Evolutionary conservation across 2,797 vertebrate genomes (phyloP), one percentile per base, ranked within the genome.

Genomic region (Sarcophilus harrisii): DNA sequence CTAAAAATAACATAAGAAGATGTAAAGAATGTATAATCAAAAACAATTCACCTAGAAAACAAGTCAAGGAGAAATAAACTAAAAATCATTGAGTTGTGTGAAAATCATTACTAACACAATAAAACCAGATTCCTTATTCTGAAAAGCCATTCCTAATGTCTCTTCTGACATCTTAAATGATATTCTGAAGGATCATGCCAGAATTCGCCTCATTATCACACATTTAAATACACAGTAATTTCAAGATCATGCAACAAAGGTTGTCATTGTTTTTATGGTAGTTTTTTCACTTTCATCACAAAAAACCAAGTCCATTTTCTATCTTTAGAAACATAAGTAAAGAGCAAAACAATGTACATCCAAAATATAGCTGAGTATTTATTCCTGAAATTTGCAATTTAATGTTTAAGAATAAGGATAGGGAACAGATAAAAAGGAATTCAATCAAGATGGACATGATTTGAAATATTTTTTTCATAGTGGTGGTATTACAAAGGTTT

Each of bases 381-480:
- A 38, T 73, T 38, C 62, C 62, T 73, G n/a, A 38, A 73, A 38
- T 73, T 73, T 73, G 1, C n/a, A 73, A 38, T 18, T 66, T 66
- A 38, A 21, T 38, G n/a, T 73, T 73, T 38, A 73, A 4, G 16
- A 38, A 73, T 73, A 38, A 73, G 18, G 32, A 16, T 73, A 73
- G n/a, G 8, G 5, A 73, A 62, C 4, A 54, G 38, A 57, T 24
- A 54, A 10, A 92, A 55, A 38, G 27, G 9, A 96, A 90, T 52
- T 91, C 87, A 92, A 54, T 6, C 45, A 12, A 87, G 10, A 6
- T 55, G 21, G 59, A 94, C 92, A 57, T 30, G 0, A 81, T 49
- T 60, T 45, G 91, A 90, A 94, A 52, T 92, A 81, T 91, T 73
- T n/a, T 62, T 73, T 94, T n/a, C 13, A 58, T 45, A 59, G 3